Evolutionary conservation across 2,113 vertebrate species (phyloP), one percentile per base, ranked within the genome.

Genomic region (Tautogolabrus adspersus): DNA sequence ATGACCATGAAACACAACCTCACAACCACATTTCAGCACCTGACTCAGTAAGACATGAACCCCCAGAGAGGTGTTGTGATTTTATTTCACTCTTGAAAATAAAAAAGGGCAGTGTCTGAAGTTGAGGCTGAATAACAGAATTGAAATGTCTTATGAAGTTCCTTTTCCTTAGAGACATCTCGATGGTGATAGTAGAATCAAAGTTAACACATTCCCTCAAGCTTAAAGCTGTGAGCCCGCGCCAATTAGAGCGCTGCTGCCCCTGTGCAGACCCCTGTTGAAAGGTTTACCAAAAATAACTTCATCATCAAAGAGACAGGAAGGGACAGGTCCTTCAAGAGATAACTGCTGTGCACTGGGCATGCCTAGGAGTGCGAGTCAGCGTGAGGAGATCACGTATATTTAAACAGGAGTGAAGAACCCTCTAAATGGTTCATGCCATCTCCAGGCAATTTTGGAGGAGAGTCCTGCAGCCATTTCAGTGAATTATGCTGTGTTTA

Each of bases 241-340:
- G 69, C 13, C 73, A 86, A 63, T 87, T 84, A 86, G 19, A 40
- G 15, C 12, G 0, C 8, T 0, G 1, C 38, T 63, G 46, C 21
- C 40, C 58, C 19, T 40, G 34, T 26, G 62, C 10, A 52, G 71
- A 54, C 78, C 0, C 30, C 13, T 62, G 42, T 49, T 80, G 51
- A 81, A 70, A 82, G 59, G 67, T 66, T 69, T 62, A 51, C 13
- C 26, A 42, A 77, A 83, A 84, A 77, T 75, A 86, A 49, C 52
- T 47, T 67, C n/a, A 56, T 66, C 54, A 42, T 60, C 37, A 64
- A 49, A 77, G 60, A 52, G 34, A 60, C 13, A 4, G 21, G 12
- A 74, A 18, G 18, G 38, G n/a, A 52, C 3, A 1, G 59, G n/a
- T 26, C 8, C 13, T 81, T 56, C 6, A 63, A 37, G 54, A 49